A percentile compares a stretch with the other conserved stretches of the same genome.
Evolutionary conservation across 2,113 vertebrate species (phyloP).

Genomic region (Oxyruncus cristatus): DNA sequence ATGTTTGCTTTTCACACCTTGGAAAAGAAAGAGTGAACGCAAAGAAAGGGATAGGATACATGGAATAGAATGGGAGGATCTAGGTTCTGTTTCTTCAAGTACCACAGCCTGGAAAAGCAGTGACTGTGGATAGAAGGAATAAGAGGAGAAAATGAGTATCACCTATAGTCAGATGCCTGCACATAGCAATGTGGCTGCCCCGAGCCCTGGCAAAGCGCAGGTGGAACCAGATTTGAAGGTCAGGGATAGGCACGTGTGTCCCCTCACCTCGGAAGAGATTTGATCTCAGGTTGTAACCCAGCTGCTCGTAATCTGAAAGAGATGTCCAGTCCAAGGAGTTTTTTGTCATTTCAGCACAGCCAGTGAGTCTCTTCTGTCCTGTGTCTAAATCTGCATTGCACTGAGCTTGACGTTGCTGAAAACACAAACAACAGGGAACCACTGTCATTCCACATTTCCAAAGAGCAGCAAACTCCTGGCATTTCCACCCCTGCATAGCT

Average conservation of each 20-base stretch:
- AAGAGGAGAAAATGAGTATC: neutral
- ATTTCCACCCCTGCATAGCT: neutral
- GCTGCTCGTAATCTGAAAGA: constrained; percentile 61
- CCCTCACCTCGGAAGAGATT: constrained; percentile 74
- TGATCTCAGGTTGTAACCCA: constrained; percentile 65
- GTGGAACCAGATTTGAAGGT: neutral
- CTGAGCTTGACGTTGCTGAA: constrained; percentile 41
- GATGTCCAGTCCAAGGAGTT: neutral
- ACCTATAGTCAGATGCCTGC: neutral
- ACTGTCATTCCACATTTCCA: neutral
- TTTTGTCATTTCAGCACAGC: neutral
- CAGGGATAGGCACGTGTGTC: neutral
- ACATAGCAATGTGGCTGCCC: neutral
- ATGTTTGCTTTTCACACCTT: neutral
- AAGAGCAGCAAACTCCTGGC: neutral
- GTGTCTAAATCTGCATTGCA: neutral
- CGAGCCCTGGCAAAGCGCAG: neutral
- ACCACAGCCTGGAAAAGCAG: neutral
- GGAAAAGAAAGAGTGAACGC: neutral
- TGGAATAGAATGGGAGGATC: neutral
- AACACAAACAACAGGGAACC: neutral
- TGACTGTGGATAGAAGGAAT: neutral
- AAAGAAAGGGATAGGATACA: neutral
- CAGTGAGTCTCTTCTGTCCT: neutral
- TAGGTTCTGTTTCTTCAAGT: neutral